phyloP scores from a whole-genome alignment of 2,888 invertebrate genomes.

The Drosophila picticornis region DNA sequence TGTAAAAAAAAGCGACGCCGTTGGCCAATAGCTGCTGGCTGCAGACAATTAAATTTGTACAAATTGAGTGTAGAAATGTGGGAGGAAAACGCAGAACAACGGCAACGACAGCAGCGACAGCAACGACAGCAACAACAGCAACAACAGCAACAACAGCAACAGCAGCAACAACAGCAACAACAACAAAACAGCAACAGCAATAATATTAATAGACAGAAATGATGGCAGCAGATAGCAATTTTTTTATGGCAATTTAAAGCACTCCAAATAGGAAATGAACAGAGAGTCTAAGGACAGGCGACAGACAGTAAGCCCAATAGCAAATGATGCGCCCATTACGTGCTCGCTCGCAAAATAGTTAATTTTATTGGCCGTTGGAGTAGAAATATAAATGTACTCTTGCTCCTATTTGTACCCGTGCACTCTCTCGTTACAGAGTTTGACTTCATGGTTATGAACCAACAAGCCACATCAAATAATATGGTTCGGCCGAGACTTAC shows the following conservation, averaged over 20 bases:
- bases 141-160: slow-evolving; percentile 23
- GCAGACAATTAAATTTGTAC: slow-evolving; percentile 79
- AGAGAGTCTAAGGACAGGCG: background rate
- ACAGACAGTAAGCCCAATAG: slow-evolving; percentile 36
- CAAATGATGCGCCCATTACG: slow-evolving; percentile 77
- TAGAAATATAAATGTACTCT: slow-evolving; percentile 70
- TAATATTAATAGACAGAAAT: slow-evolving; percentile 42
- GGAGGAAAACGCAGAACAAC: slow-evolving; percentile 51
- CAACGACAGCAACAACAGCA: slow-evolving; percentile 17
- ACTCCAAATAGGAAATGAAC: slow-evolving; percentile 70
- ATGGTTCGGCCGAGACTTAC: slow-evolving; percentile 64
- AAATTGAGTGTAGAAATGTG: slow-evolving; percentile 79
- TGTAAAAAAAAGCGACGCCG: slow-evolving; percentile 34
- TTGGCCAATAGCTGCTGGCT: slow-evolving; percentile 50
- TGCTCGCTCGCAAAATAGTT: slow-evolving; percentile 72
- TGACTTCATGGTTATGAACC: slow-evolving; percentile 69
- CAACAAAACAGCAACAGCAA: slow-evolving; percentile 22
- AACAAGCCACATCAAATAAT: slow-evolving; percentile 74
- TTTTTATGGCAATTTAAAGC: slow-evolving; percentile 78
- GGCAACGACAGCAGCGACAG: slow-evolving; percentile 22
- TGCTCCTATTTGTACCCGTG: slow-evolving; percentile 17
- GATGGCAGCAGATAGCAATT: slow-evolving; percentile 70
- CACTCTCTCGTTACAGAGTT: slow-evolving; percentile 14
- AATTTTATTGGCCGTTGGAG: slow-evolving; percentile 73
- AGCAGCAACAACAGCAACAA: slow-evolving; percentile 21